phyloP scores from a whole-genome alignment of 2,888 invertebrate species.

The Adelognathus sp. region DNA sequence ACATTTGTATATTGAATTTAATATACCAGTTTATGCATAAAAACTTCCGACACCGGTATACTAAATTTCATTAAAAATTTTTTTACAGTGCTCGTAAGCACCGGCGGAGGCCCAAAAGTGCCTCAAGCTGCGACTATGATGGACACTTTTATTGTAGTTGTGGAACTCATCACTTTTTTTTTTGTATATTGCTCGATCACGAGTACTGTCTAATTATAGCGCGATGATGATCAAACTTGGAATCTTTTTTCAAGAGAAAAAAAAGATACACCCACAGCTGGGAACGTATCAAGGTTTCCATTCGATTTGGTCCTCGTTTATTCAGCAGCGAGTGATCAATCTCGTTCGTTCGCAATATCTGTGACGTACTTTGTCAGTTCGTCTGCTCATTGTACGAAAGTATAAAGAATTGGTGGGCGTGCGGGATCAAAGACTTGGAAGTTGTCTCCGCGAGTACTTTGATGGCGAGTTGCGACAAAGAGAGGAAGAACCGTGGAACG shows the following conservation, averaged over 20 bases:
- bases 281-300: not conserved
- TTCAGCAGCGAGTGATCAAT: not conserved
- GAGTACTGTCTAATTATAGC: not conserved
- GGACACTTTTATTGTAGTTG: no score
- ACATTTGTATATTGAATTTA: no score
- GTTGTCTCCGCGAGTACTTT: not conserved
- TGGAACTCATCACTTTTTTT: no score
- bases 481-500: not conserved
- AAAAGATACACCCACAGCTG: no score
- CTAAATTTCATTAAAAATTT: not conserved
- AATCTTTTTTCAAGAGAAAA: no score
- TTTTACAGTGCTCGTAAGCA: not conserved
- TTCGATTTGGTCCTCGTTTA: not conserved
- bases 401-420: not conserved
- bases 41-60: not conserved
- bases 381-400: not conserved
- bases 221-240: not conserved
- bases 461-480: not conserved
- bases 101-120: not conserved
- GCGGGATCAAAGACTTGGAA: not conserved
- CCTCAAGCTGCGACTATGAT: not conserved
- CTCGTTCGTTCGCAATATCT: not conserved
- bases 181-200: not conserved
- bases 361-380: not conserved
- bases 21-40: not conserved